These are phyloP conservation scores for Pangasius krempfi DNA, from an alignment of 2,797 vertebrate species.

Conservation along the genomic window DNA sequence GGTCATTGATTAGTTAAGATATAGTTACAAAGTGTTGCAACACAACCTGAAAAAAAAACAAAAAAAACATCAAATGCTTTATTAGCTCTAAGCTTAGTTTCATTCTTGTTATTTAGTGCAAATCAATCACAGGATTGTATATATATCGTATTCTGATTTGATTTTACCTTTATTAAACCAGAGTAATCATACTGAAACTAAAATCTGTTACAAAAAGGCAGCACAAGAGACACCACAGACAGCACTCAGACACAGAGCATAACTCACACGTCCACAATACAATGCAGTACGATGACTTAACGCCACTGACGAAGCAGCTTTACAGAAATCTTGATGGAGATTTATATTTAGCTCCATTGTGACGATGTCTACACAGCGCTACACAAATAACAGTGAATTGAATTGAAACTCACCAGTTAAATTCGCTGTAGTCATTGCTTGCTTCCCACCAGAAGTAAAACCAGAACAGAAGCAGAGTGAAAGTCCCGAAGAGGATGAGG, in stretches of 20 bases:
- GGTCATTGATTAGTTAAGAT: too few species aligned
- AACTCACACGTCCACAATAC: background rate
- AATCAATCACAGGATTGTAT: background rate
- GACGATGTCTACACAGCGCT: too few species aligned
- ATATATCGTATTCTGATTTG: background rate
- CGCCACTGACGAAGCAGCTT: background rate
- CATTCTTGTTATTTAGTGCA: background rate
- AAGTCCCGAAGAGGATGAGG: constrained; percentile 76
- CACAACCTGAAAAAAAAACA: too few species aligned
- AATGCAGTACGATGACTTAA: background rate
- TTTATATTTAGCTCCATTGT: constrained; percentile 2
- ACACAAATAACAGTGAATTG: background rate
- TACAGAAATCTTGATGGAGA: background rate
- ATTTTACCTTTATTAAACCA: background rate
- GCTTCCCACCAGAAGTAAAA: constrained; percentile 84
- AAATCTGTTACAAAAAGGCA: background rate
- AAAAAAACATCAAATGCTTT: background rate
- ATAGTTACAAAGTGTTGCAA: too few species aligned
- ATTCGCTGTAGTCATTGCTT: constrained; percentile 80
- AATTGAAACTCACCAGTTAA: constrained; percentile 76
- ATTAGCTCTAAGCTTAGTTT: background rate
- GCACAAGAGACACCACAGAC: too few species aligned
- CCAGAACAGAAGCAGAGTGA: constrained; percentile 77
- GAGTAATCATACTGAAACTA: background rate
- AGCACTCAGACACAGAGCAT: background rate